Evolutionary conservation across 1,140 invertebrate species (phyloP).

Genomic region (Euura saliciscinereae): DNA sequence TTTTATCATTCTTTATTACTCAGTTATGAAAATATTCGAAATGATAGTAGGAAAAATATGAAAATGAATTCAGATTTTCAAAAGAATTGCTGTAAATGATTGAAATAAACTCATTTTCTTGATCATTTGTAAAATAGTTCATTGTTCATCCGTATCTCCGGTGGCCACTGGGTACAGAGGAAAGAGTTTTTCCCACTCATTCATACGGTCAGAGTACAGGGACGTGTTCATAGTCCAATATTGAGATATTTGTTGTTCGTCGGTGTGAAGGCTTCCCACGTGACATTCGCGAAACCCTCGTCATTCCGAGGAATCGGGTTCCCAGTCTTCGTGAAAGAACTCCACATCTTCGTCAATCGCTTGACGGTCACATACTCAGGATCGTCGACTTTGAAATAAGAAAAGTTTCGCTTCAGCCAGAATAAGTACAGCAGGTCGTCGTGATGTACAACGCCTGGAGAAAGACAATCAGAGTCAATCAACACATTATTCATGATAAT

Average conservation of each 20-base stretch:
- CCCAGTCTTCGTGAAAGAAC: slow-evolving; percentile 48
- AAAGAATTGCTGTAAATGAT: no score
- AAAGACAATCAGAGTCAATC: not conserved
- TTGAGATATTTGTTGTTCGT: slow-evolving; percentile 62
- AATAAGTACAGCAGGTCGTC: slow-evolving; percentile 71
- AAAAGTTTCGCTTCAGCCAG: slow-evolving; percentile 54
- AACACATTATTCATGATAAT: no score
- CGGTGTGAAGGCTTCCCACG: slow-evolving; percentile 62
- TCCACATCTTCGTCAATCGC: slow-evolving; percentile 48
- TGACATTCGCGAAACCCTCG: slow-evolving; percentile 45
- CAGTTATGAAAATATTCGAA: slow-evolving; percentile 52
- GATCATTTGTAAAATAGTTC: not conserved
- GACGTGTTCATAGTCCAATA: slow-evolving; percentile 59
- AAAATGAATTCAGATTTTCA: slow-evolving; percentile 53
- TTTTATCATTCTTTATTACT: no score
- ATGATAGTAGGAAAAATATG: slow-evolving; percentile 69
- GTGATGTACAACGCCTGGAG: slow-evolving; percentile 64
- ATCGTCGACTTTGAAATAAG: slow-evolving; percentile 34
- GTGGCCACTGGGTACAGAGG: slow-evolving; percentile 35
- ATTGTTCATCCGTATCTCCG: not conserved
- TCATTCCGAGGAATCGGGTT: slow-evolving; percentile 41
- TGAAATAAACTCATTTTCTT: no score
- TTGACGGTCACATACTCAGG: slow-evolving; percentile 46
- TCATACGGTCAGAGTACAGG: slow-evolving; percentile 61
- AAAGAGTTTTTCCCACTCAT: slow-evolving; percentile 64